Conservation (phyloP, 2,113 vertebrate genomes). For the Cephalopholis sonnerati region DNA sequence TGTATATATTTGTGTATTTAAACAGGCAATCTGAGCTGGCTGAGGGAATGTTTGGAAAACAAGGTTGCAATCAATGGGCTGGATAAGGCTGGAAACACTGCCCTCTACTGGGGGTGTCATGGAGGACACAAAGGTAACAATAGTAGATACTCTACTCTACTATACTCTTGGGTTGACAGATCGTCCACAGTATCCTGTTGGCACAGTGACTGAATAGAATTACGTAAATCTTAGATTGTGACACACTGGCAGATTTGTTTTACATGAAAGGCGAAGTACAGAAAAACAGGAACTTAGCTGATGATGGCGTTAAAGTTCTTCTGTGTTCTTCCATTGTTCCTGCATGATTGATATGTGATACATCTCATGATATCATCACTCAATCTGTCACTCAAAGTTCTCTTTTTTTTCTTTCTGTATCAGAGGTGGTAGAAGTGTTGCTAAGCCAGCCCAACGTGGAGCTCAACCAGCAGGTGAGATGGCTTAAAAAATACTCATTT, state of each 20-base stretch:
- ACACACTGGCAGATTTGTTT: background rate
- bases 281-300: constrained; percentile 35
- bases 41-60: constrained; percentile 97
- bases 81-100: constrained; percentile 97
- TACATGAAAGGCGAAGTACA: background rate
- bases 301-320: background rate
- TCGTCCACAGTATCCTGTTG: background rate
- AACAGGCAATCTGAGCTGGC: constrained; percentile 96
- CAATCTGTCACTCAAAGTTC: background rate
- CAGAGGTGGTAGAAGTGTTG: constrained; percentile 96
- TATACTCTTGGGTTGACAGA: no score
- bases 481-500: background rate
- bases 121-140: constrained; percentile 94
- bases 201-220: background rate
- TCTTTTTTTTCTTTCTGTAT: constrained; percentile 48
- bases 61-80: constrained; percentile 95
- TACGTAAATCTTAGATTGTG: background rate
- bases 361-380: background rate
- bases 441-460: constrained; percentile 92
- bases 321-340: constrained; percentile 21
- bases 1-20: constrained; percentile 49
- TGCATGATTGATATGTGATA: background rate
- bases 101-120: constrained; percentile 97
- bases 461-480: constrained; percentile 95
- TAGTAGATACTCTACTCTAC: no score